Conservation (phyloP, 2,888 invertebrate species). For the Penaeus monodon region DNA sequence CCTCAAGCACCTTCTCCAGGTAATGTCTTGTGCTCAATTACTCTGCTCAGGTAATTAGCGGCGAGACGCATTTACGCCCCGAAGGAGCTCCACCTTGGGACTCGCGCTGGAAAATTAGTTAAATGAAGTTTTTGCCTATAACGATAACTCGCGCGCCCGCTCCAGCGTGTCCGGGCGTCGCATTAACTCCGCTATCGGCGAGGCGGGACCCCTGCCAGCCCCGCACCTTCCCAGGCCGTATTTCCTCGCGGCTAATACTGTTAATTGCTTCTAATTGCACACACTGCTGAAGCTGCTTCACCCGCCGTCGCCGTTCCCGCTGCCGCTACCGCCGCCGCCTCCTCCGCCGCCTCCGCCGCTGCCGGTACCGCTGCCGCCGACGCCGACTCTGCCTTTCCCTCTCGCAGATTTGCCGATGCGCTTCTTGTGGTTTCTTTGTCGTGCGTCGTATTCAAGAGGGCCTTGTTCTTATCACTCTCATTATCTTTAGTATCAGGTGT, state of each 20-base stretch:
- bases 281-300: background rate
- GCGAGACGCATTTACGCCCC: slow-evolving; percentile 32
- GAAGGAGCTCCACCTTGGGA: slow-evolving; percentile 13
- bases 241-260: slow-evolving; percentile 36
- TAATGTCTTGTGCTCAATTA: slow-evolving; percentile 30
- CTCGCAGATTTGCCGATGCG: too few species aligned
- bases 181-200: background rate
- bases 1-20: background rate
- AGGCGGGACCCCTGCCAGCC: background rate
- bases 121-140: slow-evolving; percentile 43
- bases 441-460: too few species aligned
- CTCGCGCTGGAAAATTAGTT: slow-evolving; percentile 30
- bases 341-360: too few species aligned
- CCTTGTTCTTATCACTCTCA: too few species aligned
- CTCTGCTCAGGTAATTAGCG: slow-evolving; percentile 35
- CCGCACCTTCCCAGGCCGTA: slow-evolving; percentile 1
- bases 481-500: too few species aligned
- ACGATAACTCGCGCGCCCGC: slow-evolving; percentile 36
- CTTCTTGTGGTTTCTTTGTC: too few species aligned
- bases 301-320: too few species aligned
- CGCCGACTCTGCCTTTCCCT: too few species aligned
- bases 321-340: too few species aligned
- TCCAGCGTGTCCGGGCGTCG: too few species aligned
- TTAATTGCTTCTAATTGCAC: slow-evolving; percentile 37
- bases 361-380: too few species aligned